Evolutionary conservation across 2,113 vertebrate genomes (phyloP).

Genomic region (Planiliza haematocheilus): DNA sequence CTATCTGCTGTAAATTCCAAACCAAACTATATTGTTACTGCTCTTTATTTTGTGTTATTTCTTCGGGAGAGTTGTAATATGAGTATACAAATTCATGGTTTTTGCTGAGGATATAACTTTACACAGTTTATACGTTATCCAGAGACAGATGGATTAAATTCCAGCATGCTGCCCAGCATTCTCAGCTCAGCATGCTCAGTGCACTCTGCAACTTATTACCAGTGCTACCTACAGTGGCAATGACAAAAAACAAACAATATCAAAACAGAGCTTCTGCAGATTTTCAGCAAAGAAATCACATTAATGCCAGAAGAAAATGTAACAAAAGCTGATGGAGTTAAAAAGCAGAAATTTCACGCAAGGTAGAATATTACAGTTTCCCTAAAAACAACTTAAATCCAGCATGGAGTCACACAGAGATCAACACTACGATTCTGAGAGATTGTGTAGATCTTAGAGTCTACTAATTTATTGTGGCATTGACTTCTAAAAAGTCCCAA

Average conservation of each 20-base stretch:
- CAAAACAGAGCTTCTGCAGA: background rate
- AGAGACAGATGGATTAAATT: conserved; percentile 16
- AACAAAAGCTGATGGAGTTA: conserved; percentile 1
- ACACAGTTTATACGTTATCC: background rate
- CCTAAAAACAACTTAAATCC: too few species aligned
- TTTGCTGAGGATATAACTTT: background rate
- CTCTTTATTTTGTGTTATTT: background rate
- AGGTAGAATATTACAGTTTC: background rate
- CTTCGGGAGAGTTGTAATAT: background rate
- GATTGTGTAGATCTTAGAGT: too few species aligned
- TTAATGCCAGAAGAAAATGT: background rate
- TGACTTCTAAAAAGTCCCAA: too few species aligned
- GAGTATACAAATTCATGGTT: background rate
- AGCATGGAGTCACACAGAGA: background rate
- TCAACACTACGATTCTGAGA: too few species aligned
- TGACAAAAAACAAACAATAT: background rate
- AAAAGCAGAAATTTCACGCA: background rate
- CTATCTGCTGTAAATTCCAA: too few species aligned
- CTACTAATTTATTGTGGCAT: too few species aligned
- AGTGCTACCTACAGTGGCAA: background rate
- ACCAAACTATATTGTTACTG: too few species aligned
- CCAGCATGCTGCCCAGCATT: background rate
- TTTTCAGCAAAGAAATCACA: background rate
- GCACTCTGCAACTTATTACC: background rate
- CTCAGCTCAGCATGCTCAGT: conserved; percentile 3